These are phyloP conservation scores for Sula dactylatra DNA, from an alignment of 2,113 vertebrate species.

Conservation along the genomic window DNA sequence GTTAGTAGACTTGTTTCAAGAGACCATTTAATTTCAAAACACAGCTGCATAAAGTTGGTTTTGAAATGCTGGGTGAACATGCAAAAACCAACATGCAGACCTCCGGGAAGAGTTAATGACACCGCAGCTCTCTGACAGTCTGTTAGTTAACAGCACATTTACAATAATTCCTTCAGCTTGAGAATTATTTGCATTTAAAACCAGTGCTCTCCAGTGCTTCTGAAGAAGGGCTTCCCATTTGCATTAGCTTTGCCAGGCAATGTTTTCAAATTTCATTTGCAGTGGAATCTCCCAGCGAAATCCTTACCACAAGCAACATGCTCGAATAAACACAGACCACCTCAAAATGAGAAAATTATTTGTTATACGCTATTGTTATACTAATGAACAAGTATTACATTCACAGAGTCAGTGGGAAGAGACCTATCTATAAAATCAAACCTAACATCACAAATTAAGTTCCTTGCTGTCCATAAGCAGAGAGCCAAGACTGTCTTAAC, in stretches of 20 bases:
- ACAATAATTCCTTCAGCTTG: not conserved
- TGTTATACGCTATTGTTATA: not conserved
- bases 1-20: conserved; percentile 66
- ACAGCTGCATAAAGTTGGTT: conserved; percentile 25
- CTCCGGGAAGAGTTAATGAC: not conserved
- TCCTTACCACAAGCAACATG: not conserved
- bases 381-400: not conserved
- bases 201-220: not conserved
- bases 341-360: not conserved
- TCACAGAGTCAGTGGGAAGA: not conserved
- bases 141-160: conserved; percentile 15
- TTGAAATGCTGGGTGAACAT: conserved; percentile 23
- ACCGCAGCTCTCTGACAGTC: not conserved
- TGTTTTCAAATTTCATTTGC: not conserved
- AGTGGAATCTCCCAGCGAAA: not conserved
- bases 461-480: not conserved
- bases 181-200: not conserved
- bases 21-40: conserved; percentile 54
- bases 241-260: not conserved
- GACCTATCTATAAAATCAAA: not conserved
- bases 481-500: not conserved
- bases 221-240: not conserved
- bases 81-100: conserved; percentile 53
- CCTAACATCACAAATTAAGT: not conserved
- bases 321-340: not conserved